A percentile compares a stretch with the other conserved stretches of the same genome.
phyloP scores from a whole-genome alignment of 1,140 invertebrate genomes.

The Antheraea pernyi region DNA sequence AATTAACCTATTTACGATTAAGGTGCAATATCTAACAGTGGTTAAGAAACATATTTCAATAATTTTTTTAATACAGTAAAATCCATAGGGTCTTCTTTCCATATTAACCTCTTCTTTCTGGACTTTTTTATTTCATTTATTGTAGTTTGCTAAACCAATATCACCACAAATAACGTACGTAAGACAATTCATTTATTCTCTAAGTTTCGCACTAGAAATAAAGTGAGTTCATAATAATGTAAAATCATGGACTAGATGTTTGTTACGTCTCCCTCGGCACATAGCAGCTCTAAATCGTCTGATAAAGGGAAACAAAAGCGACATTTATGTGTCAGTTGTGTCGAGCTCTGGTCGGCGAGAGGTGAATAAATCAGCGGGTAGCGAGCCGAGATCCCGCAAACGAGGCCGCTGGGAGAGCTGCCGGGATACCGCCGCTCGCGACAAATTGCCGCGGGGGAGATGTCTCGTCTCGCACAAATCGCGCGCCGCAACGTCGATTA shows the following conservation, averaged over 20 bases:
- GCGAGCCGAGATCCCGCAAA: constrained; percentile 54
- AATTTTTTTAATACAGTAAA: too few species aligned
- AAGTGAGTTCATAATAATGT: neutral
- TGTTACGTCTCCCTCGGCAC: constrained; percentile 21
- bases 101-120: too few species aligned
- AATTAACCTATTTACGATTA: too few species aligned
- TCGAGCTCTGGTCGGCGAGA: constrained; percentile 32
- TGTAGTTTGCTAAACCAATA: too few species aligned
- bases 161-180: neutral
- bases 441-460: constrained; percentile 66
- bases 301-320: constrained; percentile 68
- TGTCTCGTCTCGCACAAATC: constrained; percentile 28
- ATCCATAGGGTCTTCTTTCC: too few species aligned
- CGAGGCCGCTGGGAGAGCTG: constrained; percentile 49
- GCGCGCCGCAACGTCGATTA: constrained; percentile 22
- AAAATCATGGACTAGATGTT: constrained; percentile 9
- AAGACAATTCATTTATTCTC: neutral
- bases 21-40: too few species aligned
- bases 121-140: too few species aligned
- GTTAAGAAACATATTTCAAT: too few species aligned
- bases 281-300: constrained; percentile 40
- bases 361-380: constrained; percentile 59
- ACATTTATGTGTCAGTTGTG: constrained; percentile 73
- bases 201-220: neutral
- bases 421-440: constrained; percentile 33